These are phyloP conservation scores for Acinonyx jubatus DNA, from an alignment of 2,113 vertebrate species.

Conservation along the genomic window DNA sequence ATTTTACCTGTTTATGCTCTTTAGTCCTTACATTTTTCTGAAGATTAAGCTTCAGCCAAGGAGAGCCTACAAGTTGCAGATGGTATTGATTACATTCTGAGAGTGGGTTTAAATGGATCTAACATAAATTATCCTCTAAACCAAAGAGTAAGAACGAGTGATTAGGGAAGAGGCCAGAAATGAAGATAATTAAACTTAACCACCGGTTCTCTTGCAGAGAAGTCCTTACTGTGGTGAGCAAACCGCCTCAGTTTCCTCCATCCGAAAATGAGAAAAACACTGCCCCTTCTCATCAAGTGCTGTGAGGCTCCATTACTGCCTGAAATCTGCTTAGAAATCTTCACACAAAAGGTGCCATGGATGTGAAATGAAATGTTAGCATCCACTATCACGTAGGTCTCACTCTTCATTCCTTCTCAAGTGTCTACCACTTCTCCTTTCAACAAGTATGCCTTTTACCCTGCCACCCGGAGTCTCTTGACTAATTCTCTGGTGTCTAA, in stretches of 20 bases:
- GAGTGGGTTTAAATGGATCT: conserved; percentile 69
- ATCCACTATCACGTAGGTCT: conserved; percentile 45
- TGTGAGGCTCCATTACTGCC: conserved; percentile 43
- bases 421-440: conserved; percentile 61
- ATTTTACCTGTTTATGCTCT: conserved; percentile 29
- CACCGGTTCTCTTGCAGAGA: neutral
- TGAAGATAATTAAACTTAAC: conserved; percentile 60
- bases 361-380: conserved; percentile 61
- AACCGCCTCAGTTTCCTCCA: conserved; percentile 61
- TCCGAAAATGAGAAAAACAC: neutral
- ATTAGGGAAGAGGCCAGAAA: conserved; percentile 51
- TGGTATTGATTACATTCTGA: conserved; percentile 72
- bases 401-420: conserved; percentile 63
- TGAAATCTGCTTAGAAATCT: conserved; percentile 48
- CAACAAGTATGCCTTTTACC: conserved; percentile 40
- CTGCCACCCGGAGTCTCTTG: conserved; percentile 35
- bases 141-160: conserved; percentile 53
- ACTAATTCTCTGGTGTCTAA: conserved; percentile 76
- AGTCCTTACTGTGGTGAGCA: neutral
- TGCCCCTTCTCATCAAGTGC: conserved; percentile 4
- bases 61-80: conserved; percentile 43
- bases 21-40: conserved; percentile 44
- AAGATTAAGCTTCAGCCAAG: conserved; percentile 44
- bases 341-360: conserved; percentile 48
- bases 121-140: conserved; percentile 76